phyloP scores from a whole-genome alignment of 2,797 vertebrate genomes.

The Fratercula arctica region DNA sequence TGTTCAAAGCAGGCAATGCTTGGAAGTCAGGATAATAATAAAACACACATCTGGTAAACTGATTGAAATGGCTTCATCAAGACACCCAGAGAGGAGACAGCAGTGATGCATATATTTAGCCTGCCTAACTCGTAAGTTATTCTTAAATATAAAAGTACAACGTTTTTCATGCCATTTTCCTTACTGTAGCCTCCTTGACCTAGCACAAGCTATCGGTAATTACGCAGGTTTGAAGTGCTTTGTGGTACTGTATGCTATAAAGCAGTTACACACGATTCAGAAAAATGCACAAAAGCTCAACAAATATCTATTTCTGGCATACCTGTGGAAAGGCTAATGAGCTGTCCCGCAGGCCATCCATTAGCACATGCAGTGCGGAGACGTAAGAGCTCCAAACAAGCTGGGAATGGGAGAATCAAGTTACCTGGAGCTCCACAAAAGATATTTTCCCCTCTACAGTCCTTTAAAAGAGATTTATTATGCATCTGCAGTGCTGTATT shows the following conservation, averaged over 20 bases:
- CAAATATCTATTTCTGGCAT: rapidly evolving
- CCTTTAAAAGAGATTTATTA: neutral
- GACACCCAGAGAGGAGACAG: neutral
- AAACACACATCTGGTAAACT: neutral
- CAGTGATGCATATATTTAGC: neutral
- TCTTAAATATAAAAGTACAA: neutral
- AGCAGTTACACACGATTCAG: neutral
- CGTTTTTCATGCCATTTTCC: rapidly evolving
- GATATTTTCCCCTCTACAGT: neutral
- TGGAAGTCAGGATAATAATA: slow-evolving; percentile 6
- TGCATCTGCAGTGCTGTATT: neutral
- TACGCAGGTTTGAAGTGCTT: neutral
- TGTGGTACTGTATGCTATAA: rapidly evolving
- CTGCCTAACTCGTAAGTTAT: neutral
- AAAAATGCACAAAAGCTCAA: neutral
- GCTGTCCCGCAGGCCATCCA: rapidly evolving
- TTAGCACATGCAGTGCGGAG: rapidly evolving
- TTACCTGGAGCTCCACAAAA: neutral
- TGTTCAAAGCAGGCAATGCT: neutral
- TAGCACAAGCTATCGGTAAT: neutral
- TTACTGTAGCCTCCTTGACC: neutral
- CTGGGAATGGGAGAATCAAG: neutral
- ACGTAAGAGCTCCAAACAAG: neutral
- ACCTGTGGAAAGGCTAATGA: rapidly evolving
- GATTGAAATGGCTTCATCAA: neutral